phyloP scores from a whole-genome alignment of 2,113 vertebrate species.

The Austrofundulus limnaeus region DNA sequence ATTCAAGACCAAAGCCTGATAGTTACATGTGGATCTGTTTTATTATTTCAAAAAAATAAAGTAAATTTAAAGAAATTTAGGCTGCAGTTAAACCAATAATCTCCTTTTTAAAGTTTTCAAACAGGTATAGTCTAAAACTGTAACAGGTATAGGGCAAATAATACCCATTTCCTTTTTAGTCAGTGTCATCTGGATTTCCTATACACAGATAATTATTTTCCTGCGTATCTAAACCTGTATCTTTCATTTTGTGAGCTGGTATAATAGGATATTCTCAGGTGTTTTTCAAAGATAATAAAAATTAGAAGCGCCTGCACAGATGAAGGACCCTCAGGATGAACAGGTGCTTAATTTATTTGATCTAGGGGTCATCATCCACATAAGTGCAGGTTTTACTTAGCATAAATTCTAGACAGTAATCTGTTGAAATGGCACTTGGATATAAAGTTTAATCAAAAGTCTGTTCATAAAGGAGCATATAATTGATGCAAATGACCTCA shows the following conservation, averaged over 20 bases:
- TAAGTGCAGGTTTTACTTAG: background rate
- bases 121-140: background rate
- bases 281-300: background rate
- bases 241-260: background rate
- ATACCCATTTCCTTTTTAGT: no score
- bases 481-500: conserved; percentile 12
- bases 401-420: background rate
- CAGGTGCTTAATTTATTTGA: background rate
- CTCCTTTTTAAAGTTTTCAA: no score
- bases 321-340: background rate
- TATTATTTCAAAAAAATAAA: no score
- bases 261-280: background rate
- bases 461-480: conserved; percentile 4
- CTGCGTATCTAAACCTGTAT: background rate
- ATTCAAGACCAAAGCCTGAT: background rate
- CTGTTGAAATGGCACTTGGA: background rate
- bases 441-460: conserved; percentile 12
- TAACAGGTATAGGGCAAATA: no score
- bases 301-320: no score
- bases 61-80: no score
- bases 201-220: background rate
- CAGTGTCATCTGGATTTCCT: background rate
- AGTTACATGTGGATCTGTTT: no score
- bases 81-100: no score
- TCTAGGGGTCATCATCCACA: background rate